These are phyloP conservation scores for Rhinella marina DNA, from an alignment of 2,797 vertebrate genomes.

Conservation along the genomic window DNA sequence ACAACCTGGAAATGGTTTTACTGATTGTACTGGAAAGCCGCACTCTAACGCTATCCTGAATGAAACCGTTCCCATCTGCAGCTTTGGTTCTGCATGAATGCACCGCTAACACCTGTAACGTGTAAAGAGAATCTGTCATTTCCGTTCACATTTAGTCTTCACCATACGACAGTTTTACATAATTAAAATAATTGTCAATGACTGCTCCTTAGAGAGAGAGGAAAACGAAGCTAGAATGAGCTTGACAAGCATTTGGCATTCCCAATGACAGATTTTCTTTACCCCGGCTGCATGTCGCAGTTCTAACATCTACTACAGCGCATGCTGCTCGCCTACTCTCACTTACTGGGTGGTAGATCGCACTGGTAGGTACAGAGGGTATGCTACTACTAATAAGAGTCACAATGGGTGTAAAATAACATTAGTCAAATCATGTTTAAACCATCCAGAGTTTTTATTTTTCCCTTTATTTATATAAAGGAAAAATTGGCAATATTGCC, in stretches of 20 bases:
- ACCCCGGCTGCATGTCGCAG: constrained; percentile 8
- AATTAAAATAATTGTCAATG: background rate
- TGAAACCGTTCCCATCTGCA: background rate
- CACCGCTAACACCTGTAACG: background rate
- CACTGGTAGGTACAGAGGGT: background rate
- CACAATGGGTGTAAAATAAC: too few species aligned
- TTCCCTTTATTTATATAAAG: too few species aligned
- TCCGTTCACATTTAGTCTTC: background rate
- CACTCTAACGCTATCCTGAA: background rate
- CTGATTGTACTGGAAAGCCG: background rate
- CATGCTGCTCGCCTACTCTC: background rate
- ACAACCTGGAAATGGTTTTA: too few species aligned
- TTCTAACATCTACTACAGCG: background rate
- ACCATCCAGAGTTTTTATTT: too few species aligned
- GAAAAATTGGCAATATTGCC: too few species aligned
- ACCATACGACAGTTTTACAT: background rate
- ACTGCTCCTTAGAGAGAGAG: background rate
- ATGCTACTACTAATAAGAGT: too few species aligned
- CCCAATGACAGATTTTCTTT: constrained; percentile 30
- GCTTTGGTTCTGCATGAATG: background rate
- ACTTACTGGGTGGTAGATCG: background rate
- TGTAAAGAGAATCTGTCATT: constrained; percentile 29
- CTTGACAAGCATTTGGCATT: background rate
- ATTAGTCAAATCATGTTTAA: too few species aligned
- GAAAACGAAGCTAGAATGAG: too few species aligned